Conservation (phyloP, 1,140 invertebrate genomes). For the Himalopsyche phryganea region DNA sequence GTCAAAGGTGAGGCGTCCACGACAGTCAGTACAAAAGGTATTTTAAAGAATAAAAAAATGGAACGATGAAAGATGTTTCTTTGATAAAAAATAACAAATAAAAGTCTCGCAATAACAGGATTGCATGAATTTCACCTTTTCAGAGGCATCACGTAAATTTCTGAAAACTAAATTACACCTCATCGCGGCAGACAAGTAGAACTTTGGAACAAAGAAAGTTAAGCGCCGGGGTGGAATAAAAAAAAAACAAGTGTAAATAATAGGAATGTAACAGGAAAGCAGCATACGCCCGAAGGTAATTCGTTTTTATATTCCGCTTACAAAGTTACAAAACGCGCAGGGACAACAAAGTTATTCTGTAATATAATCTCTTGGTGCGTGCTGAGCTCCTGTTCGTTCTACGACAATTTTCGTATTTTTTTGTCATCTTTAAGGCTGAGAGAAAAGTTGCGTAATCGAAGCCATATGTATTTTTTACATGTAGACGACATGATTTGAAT, state of each 20-base stretch:
- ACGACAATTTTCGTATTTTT: background rate
- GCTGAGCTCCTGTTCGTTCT: conserved; percentile 3
- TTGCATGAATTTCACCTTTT: conserved; percentile 29
- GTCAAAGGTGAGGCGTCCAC: background rate
- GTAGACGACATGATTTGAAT: too few relatives aligned
- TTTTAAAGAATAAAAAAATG: background rate
- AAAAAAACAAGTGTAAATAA: conserved; percentile 25
- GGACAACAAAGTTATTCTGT: conserved; percentile 34
- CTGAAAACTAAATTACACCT: conserved; percentile 34
- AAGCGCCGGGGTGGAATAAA: conserved; percentile 21
- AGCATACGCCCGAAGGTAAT: conserved; percentile 26
- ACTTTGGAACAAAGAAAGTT: conserved; percentile 32
- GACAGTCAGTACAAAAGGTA: background rate
- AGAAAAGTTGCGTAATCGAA: background rate
- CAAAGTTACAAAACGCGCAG: conserved; percentile 33
- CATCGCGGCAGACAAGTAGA: conserved; percentile 20
- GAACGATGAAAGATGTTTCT: background rate
- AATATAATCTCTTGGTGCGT: conserved; percentile 33
- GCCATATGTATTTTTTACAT: too few relatives aligned
- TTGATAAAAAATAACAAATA: conserved; percentile 8
- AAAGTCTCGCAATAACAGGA: conserved; percentile 25
- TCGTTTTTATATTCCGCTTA: conserved; percentile 35
- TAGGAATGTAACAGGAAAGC: conserved; percentile 19
- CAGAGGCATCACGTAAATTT: conserved; percentile 32
- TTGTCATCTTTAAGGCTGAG: conserved; percentile 1